Base-by-base conservation (phyloP, 1,140 invertebrate genomes). In the Drosophila pectinifera region DNA sequence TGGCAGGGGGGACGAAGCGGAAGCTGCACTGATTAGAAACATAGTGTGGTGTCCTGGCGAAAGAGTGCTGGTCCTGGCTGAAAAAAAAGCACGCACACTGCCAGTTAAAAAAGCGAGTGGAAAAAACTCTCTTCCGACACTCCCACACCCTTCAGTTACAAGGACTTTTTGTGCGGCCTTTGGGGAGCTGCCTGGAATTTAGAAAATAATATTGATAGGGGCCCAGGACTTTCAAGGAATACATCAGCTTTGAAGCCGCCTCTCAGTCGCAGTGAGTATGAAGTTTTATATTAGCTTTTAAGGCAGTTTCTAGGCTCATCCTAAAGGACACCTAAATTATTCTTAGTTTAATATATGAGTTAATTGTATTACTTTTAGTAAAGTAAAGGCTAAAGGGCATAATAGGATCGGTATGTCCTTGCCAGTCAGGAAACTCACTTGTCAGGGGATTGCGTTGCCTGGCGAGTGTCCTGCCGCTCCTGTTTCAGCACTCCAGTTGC, bases 11-110 rank as follows among this genome's bases (percentile, higher is more conserved):
- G 28, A 7, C 28, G 8, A 28, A 74, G 36, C 83, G 83, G 83
- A 88, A 88, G 83, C 79, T 88, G 79, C 79, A 88, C 83, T 88
- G 83, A 88, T 88, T 88, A 88, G 84, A 89, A 88, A 89, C 84
- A 74, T 80, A 76, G 79, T 69, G 78, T 69, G 65, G 59, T 70
- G 36, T 43, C 62, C 78, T 65, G 58, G 58, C 31, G 55, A 65
- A 68, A 77, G 78, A 73, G 43, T 38, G 38, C 45, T 46, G 39
- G 10, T 22, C 16, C 45, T 54, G 36, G 36, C 48, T 31, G 28
- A 1, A 46, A 39, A 63, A 38, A 58, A 26, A 54, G 11, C 28
- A 41, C 57, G 69, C 72, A 53, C 45, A 46, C 26, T 36, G 14
- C 16, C n/a, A 45, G 51, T 46, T 8, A 16, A 56, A 80, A 55